Evolutionary conservation across 2,113 vertebrate species (phyloP).

Genomic region (Trinectes maculatus): DNA sequence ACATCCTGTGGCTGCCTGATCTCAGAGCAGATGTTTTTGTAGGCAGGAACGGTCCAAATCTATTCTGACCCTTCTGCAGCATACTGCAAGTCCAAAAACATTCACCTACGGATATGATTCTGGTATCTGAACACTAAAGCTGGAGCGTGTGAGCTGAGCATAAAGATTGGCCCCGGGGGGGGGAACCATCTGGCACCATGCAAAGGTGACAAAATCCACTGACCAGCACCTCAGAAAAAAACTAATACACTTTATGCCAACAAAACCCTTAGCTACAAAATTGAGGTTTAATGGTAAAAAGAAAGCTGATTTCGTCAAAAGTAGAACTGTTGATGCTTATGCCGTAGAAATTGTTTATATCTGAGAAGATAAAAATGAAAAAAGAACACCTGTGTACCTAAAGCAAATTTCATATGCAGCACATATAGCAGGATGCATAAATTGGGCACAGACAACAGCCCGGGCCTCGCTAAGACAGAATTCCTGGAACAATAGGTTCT

Average conservation of each 20-base stretch:
- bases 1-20: constrained; percentile 49
- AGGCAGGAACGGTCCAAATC: constrained; percentile 33
- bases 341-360: no score
- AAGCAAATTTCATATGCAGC: constrained; percentile 48
- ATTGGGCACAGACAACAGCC: constrained; percentile 39
- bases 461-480: constrained; percentile 33
- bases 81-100: constrained; percentile 21
- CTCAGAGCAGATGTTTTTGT: constrained; percentile 57
- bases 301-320: background rate
- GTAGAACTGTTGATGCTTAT: background rate
- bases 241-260: background rate
- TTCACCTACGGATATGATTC: background rate
- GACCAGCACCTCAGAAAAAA: background rate
- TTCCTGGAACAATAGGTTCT: constrained; percentile 74
- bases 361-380: no score
- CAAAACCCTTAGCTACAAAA: no score
- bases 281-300: no score
- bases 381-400: no score
- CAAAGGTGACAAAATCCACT: background rate
- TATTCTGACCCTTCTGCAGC: constrained; percentile 23
- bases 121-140: background rate
- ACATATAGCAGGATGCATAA: constrained; percentile 9
- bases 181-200: background rate
- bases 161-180: background rate
- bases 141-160: background rate